phyloP scores from a whole-genome alignment of 2,888 invertebrate species.

The Lasioglossum lativentre region DNA sequence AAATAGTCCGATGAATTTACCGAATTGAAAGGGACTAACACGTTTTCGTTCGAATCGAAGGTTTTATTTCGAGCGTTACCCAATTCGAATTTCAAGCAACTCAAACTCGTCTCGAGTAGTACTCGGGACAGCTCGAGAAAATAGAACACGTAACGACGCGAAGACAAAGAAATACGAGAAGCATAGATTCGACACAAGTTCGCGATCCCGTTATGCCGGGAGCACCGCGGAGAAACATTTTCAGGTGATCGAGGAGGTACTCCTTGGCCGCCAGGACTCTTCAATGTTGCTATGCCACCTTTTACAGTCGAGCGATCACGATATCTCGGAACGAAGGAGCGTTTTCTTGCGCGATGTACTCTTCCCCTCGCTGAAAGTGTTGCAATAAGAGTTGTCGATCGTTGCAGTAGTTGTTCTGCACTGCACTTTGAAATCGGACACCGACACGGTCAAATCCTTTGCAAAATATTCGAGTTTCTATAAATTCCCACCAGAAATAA shows the following conservation, averaged over 20 bases:
- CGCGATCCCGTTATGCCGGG: conserved; percentile 74
- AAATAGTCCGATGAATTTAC: too few species aligned
- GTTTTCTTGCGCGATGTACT: conserved; percentile 10
- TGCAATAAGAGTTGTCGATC: conserved; percentile 9
- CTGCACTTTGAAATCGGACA: not conserved
- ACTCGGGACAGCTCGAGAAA: not conserved
- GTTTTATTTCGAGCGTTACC: not conserved
- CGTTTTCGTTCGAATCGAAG: not conserved
- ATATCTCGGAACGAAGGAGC: conserved; percentile 23
- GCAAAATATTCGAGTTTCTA: not conserved
- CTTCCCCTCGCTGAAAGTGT: conserved; percentile 10
- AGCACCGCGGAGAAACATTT: conserved; percentile 65
- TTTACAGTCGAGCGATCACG: conserved; percentile 51
- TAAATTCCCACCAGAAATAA: not conserved
- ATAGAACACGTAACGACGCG: conserved; percentile 31
- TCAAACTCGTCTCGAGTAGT: not conserved
- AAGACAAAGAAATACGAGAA: conserved; percentile 68
- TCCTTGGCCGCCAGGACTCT: conserved; percentile 56
- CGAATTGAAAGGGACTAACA: not conserved
- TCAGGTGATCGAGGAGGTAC: conserved; percentile 66
- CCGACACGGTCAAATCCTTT: not conserved
- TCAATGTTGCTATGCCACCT: conserved; percentile 58
- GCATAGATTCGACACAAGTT: conserved; percentile 74
- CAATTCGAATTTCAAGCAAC: not conserved
- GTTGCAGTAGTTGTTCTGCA: not conserved